Conservation (phyloP, 1,140 invertebrate genomes). For the Cheumatopsyche charites region DNA sequence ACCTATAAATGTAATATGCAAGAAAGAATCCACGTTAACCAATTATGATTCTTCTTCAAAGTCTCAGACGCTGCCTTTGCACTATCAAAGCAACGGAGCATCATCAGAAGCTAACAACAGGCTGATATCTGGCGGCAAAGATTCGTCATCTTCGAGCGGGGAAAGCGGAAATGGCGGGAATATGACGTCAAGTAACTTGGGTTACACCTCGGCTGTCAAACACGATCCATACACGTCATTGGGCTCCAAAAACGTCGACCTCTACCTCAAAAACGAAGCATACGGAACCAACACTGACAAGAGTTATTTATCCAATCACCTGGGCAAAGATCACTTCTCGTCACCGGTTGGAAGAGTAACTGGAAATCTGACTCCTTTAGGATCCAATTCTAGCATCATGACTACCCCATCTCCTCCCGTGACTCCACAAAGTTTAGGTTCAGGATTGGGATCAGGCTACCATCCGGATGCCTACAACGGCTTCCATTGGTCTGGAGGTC, state of each 20-base stretch:
- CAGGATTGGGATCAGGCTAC: slow-evolving; percentile 24
- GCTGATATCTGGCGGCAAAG: slow-evolving; percentile 57
- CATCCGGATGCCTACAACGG: slow-evolving; percentile 60
- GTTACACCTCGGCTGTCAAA: slow-evolving; percentile 37
- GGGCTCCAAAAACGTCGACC: slow-evolving; percentile 37
- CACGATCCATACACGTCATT: slow-evolving; percentile 41
- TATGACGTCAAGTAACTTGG: slow-evolving; percentile 31
- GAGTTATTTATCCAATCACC: slow-evolving; percentile 20
- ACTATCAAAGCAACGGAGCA: slow-evolving; percentile 52
- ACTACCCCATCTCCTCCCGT: slow-evolving; percentile 70
- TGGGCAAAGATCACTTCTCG: slow-evolving; percentile 32
- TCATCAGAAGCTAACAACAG: slow-evolving; percentile 50
- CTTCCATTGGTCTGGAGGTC: slow-evolving; percentile 63
- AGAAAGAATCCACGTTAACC: slow-evolving; percentile 60
- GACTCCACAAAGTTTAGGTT: slow-evolving; percentile 61
- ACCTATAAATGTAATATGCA: slow-evolving; percentile 67
- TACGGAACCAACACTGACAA: slow-evolving; percentile 20
- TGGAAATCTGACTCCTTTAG: slow-evolving; percentile 67
- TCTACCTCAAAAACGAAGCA: slow-evolving; percentile 45
- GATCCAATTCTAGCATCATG: slow-evolving; percentile 69
- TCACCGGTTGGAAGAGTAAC: slow-evolving; percentile 54
- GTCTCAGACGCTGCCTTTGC: slow-evolving; percentile 50
- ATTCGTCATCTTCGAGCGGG: slow-evolving; percentile 55
- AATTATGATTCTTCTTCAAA: slow-evolving; percentile 57
- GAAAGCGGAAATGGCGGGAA: slow-evolving; percentile 38